Percentiles rank a stretch among this genome's conserved stretches.
Conservation (phyloP, 2,797 vertebrate species). For the Toxotes lorentzi region DNA sequence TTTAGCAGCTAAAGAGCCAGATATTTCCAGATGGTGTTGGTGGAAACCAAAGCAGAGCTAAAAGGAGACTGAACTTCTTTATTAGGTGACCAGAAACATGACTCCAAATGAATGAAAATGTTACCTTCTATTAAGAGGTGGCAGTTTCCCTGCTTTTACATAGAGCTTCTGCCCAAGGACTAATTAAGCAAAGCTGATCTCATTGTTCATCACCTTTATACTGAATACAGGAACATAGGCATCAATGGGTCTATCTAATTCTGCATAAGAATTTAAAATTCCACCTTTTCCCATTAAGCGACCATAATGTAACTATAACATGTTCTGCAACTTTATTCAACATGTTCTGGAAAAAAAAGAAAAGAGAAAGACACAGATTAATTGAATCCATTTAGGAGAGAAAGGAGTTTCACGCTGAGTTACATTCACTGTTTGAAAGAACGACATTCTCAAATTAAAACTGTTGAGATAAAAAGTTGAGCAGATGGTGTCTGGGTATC, state of each 20-base stretch:
- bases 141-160: neutral
- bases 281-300: neutral
- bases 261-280: neutral
- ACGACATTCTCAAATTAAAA: constrained; percentile 61
- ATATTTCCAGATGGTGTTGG: neutral
- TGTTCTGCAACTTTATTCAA: neutral
- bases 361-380: constrained; percentile 39
- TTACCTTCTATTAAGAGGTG: neutral
- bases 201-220: neutral
- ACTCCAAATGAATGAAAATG: neutral
- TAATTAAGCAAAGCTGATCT: neutral
- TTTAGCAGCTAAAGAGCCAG: neutral
- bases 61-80: neutral
- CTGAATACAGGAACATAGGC: neutral
- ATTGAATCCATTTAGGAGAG: constrained; percentile 35
- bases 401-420: constrained; percentile 17
- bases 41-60: neutral
- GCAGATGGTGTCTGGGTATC: constrained; percentile 62
- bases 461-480: constrained; percentile 45
- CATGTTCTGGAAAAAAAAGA: constrained; percentile 2
- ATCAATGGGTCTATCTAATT: neutral
- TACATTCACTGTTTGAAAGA: constrained; percentile 47
- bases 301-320: neutral
- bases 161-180: neutral
- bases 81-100: too few relatives aligned